These are phyloP conservation scores for Blera fallax DNA, from an alignment of 2,888 invertebrate genomes.

Conservation along the genomic window DNA sequence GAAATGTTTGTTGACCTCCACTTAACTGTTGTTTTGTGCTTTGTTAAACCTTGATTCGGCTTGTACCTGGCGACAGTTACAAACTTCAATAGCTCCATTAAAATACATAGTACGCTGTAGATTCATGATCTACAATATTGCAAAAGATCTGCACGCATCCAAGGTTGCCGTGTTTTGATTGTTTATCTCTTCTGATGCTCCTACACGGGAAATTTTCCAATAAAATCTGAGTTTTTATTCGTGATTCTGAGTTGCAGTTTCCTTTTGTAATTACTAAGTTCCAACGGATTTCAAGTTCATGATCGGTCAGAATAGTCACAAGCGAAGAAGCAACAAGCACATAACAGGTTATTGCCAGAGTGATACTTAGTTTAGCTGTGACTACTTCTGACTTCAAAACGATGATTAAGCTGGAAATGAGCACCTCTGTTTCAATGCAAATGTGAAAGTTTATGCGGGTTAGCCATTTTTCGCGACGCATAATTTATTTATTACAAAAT, in stretches of 20 bases:
- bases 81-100: slow-evolving; percentile 39
- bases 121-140: slow-evolving; percentile 55
- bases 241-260: slow-evolving; percentile 24
- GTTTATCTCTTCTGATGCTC: slow-evolving; percentile 20
- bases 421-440: not conserved
- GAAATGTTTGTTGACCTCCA: slow-evolving; percentile 54
- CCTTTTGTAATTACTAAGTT: not conserved
- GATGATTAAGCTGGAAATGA: slow-evolving; percentile 1
- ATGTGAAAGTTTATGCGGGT: slow-evolving; percentile 20
- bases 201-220: not conserved
- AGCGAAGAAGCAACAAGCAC: not conserved
- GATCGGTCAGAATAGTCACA: slow-evolving; percentile 36
- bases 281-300: slow-evolving; percentile 52
- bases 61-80: slow-evolving; percentile 16
- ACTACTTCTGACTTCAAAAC: not conserved
- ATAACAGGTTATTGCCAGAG: slow-evolving; percentile 21
- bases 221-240: slow-evolving; percentile 60
- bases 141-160: slow-evolving; percentile 47
- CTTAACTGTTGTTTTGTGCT: slow-evolving; percentile 36
- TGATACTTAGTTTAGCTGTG: not conserved
- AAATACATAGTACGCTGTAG: slow-evolving; percentile 10
- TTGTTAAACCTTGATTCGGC: slow-evolving; percentile 39
- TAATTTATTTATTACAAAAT: slow-evolving; percentile 33
- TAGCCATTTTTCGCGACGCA: not conserved
- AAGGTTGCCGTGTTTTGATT: slow-evolving; percentile 45